A percentile compares a stretch with the other conserved stretches of the same genome.
Conservation (phyloP, 1,140 invertebrate species). For the Zaprionus camerounensis region DNA sequence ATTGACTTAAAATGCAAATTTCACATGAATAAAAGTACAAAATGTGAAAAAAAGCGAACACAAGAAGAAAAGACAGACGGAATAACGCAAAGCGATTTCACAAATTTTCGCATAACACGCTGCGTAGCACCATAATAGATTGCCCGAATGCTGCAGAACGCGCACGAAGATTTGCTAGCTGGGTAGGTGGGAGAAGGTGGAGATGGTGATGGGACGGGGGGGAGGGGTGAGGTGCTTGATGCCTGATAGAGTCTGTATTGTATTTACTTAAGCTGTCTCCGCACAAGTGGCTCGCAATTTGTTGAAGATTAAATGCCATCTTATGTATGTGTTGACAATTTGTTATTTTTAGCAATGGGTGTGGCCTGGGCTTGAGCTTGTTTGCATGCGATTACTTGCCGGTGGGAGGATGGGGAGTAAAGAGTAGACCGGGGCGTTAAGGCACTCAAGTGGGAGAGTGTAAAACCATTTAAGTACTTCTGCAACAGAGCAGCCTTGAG, state of each 20-base stretch:
- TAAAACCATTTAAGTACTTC: slow-evolving; percentile 23
- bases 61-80: slow-evolving; percentile 21
- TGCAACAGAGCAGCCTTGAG: background rate
- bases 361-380: slow-evolving; percentile 38
- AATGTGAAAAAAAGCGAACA: slow-evolving; percentile 10
- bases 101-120: slow-evolving; percentile 73
- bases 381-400: slow-evolving; percentile 37
- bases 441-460: background rate
- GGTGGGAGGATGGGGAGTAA: background rate
- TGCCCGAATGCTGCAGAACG: slow-evolving; percentile 29
- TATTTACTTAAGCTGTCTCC: slow-evolving; percentile 77
- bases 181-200: background rate
- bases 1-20: slow-evolving; percentile 83
- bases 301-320: slow-evolving; percentile 81
- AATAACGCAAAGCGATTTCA: slow-evolving; percentile 62
- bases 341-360: slow-evolving; percentile 61
- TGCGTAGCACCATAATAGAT: slow-evolving; percentile 70
- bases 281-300: slow-evolving; percentile 78
- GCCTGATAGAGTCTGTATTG: slow-evolving; percentile 51
- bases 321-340: slow-evolving; percentile 81
- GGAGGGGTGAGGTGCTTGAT: slow-evolving; percentile 3
- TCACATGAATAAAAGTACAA: slow-evolving; percentile 47
- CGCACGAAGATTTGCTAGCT: slow-evolving; percentile 1
- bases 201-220: too few relatives aligned
- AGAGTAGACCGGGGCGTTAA: background rate